Conservation (phyloP, 2,888 invertebrate species). For the Sturmia bella region DNA sequence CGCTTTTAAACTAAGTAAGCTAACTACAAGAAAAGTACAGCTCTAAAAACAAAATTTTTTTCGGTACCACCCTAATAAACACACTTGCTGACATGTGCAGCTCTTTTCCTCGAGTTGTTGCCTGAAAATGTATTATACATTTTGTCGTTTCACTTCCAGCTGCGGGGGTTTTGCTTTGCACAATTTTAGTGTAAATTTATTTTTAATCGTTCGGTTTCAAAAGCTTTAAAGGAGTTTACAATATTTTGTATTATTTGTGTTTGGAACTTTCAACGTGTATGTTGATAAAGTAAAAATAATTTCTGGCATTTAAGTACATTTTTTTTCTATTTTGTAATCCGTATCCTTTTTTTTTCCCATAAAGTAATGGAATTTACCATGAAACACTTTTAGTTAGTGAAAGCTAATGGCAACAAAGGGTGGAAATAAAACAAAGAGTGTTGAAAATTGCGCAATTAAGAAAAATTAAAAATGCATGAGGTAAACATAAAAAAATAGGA, state of each 20-base stretch:
- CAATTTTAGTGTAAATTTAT: slow-evolving; percentile 68
- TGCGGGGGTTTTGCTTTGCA: slow-evolving; percentile 43
- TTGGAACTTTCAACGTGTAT: neutral
- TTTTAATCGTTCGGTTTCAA: slow-evolving; percentile 66
- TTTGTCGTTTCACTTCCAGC: slow-evolving; percentile 36
- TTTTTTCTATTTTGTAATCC: slow-evolving; percentile 4
- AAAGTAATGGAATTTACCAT: slow-evolving; percentile 56
- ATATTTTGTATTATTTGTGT: slow-evolving; percentile 6
- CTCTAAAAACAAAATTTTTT: no score
- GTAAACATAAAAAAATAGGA: slow-evolving; percentile 34
- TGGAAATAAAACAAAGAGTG: slow-evolving; percentile 11
- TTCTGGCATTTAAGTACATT: slow-evolving; percentile 47
- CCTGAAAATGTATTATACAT: slow-evolving; percentile 68
- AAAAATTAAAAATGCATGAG: slow-evolving; percentile 55
- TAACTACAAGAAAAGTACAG: no score
- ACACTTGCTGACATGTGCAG: slow-evolving; percentile 50
- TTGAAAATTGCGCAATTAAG: slow-evolving; percentile 59
- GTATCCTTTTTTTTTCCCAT: slow-evolving; percentile 19
- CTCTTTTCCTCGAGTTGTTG: slow-evolving; percentile 70
- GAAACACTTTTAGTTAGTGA: slow-evolving; percentile 34
- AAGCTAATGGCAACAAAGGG: slow-evolving; percentile 2
- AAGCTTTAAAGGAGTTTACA: slow-evolving; percentile 47
- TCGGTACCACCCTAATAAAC: neutral
- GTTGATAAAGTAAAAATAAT: slow-evolving; percentile 29
- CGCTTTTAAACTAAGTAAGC: no score